phyloP scores from a whole-genome alignment of 2,797 vertebrate species.

The Melanotaenia pygmaea region DNA sequence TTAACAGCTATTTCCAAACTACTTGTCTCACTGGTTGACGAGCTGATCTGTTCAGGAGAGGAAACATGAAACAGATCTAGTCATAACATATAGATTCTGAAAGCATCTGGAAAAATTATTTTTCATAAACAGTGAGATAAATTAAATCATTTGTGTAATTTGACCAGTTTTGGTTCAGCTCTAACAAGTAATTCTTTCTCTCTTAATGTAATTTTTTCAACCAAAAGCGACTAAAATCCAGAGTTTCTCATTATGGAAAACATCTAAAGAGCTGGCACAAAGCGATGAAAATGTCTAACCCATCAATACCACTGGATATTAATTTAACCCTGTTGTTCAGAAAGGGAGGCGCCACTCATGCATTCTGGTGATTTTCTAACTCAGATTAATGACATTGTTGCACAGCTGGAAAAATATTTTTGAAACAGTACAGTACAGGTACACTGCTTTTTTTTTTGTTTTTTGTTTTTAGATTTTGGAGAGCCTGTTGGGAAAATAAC shows the following conservation, averaged over 20 bases:
- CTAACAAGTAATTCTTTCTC: neutral
- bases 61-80: neutral
- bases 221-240: neutral
- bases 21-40: slow-evolving; percentile 25
- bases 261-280: too few relatives aligned
- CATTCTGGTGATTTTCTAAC: neutral
- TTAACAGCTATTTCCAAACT: slow-evolving; percentile 36
- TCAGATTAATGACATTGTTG: neutral
- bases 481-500: neutral
- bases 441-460: neutral
- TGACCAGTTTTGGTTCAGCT: neutral
- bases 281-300: too few relatives aligned
- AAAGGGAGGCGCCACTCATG: too few relatives aligned
- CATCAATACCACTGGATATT: too few relatives aligned
- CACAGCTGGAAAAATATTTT: neutral
- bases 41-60: slow-evolving; percentile 11
- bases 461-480: neutral
- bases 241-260: neutral
- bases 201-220: neutral
- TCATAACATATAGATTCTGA: neutral
- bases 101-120: neutral
- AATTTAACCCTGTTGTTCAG: too few relatives aligned
- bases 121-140: neutral
- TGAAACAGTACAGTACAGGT: slow-evolving; percentile 16
- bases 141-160: neutral